phyloP scores from a whole-genome alignment of 2,797 vertebrate species.

The Salarias fasciatus region DNA sequence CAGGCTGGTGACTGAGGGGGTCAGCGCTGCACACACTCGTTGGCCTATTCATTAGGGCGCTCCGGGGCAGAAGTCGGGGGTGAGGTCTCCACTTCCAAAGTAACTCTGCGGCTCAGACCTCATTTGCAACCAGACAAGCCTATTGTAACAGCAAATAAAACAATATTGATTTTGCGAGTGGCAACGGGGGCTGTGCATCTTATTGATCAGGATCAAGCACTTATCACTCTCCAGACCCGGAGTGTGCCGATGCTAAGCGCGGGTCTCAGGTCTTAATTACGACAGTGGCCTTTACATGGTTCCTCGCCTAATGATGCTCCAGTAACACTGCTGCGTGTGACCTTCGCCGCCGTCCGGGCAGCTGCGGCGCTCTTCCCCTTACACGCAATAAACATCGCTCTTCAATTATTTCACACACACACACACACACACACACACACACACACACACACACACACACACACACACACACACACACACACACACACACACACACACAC shows the following conservation, averaged over 20 bases:
- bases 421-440: too few species aligned
- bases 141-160: slow-evolving; percentile 88
- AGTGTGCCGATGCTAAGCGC: slow-evolving; percentile 78
- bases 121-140: slow-evolving; percentile 85
- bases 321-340: slow-evolving; percentile 65
- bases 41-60: slow-evolving; percentile 70
- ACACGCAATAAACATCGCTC: not conserved
- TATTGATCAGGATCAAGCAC: slow-evolving; percentile 86
- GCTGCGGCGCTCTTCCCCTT: slow-evolving; percentile 9
- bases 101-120: slow-evolving; percentile 76
- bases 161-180: slow-evolving; percentile 86
- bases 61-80: slow-evolving; percentile 60
- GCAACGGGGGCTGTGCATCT: slow-evolving; percentile 79
- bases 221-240: slow-evolving; percentile 82
- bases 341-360: slow-evolving; percentile 49
- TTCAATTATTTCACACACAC: too few species aligned
- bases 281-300: slow-evolving; percentile 74
- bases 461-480: too few species aligned
- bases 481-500: too few species aligned
- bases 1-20: slow-evolving; percentile 30
- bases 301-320: slow-evolving; percentile 73
- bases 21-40: slow-evolving; percentile 53
- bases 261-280: slow-evolving; percentile 83
- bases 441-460: too few species aligned
- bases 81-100: slow-evolving; percentile 74